Percentiles rank a stretch among this genome's conserved stretches.
Evolutionary conservation across 2,113 vertebrate species (phyloP).

Genomic region (Phyllostomus hastatus): DNA sequence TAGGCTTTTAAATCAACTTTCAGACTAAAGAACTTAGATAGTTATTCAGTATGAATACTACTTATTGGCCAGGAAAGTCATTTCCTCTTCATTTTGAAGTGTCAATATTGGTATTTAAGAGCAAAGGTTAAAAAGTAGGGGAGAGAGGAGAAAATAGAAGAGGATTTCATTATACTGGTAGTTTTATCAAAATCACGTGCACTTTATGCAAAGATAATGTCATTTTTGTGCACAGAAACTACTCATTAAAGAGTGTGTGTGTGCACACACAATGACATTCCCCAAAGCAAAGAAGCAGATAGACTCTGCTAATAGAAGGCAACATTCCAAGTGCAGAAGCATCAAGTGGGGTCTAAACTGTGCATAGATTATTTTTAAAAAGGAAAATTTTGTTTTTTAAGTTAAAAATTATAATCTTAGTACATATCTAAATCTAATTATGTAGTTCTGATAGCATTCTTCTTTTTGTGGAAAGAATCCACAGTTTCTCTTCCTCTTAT

Average conservation of each 20-base stretch:
- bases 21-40: not conserved
- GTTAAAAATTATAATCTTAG: not conserved
- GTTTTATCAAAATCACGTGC: not conserved
- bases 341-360: not conserved
- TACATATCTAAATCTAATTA: not conserved
- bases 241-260: not conserved
- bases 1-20: not conserved
- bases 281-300: not conserved
- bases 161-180: not conserved
- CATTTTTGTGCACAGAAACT: not conserved
- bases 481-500: not conserved
- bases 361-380: not conserved
- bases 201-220: not conserved
- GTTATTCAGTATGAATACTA: not conserved
- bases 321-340: not conserved
- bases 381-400: not conserved
- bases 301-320: not conserved
- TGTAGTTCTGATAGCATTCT: not conserved
- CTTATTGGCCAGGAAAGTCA: not conserved
- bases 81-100: not conserved
- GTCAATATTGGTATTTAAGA: not conserved
- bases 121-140: not conserved
- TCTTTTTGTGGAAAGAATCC: not conserved
- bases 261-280: rapidly evolving
- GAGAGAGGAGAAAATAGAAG: not conserved